Base-by-base conservation (phyloP, 2,797 vertebrate species). In the Spondyliosoma cantharus region DNA sequence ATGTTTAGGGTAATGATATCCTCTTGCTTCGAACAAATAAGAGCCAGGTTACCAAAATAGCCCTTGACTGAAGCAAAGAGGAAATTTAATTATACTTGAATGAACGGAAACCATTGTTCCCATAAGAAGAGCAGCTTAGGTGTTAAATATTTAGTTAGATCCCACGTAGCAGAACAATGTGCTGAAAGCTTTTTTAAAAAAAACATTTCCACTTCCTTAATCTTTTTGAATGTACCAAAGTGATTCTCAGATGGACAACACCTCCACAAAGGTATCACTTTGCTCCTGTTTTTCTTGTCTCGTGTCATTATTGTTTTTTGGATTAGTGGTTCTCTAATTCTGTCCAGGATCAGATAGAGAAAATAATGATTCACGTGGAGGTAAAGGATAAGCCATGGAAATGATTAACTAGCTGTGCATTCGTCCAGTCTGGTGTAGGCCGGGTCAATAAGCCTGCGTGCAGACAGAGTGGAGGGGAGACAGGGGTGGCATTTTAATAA, bases 51-150 rank as follows among this genome's bases (percentile, higher is more conserved):
- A 81, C 84, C 12, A 82, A 84, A 87, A 89, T 80, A 89, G 72
- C 68, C 67, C 70, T 81, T 82, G 77, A 74, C 76, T 67, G 54
- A 76, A 46, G 65, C 76, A 71, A 79, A 82, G 62, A 87, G 80
- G 61, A 88, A 89, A 89, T 86, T 78, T 64, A 86, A 90, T 92
- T 82, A 84, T 63, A 65, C 48, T 74, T 84, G 64, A 84, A 86
- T 85, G 70, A 86, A 78, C 59, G 49, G 32, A 46, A 32, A 13
- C 69, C 57, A 71, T 90, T 89, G 86, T 90, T 86, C 83, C 74
- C 73, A 82, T 81, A 64, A 83, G 77, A 80, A 74, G 61, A 71
- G 64, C 68, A 80, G 88, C 74, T 89, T 78, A 86, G 80, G 67
- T 82, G 84, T 20, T 84, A 90, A 83, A 86, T 85, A 85, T 89